phyloP scores from a whole-genome alignment of 2,888 invertebrate species.

The Andrena bucephala region DNA sequence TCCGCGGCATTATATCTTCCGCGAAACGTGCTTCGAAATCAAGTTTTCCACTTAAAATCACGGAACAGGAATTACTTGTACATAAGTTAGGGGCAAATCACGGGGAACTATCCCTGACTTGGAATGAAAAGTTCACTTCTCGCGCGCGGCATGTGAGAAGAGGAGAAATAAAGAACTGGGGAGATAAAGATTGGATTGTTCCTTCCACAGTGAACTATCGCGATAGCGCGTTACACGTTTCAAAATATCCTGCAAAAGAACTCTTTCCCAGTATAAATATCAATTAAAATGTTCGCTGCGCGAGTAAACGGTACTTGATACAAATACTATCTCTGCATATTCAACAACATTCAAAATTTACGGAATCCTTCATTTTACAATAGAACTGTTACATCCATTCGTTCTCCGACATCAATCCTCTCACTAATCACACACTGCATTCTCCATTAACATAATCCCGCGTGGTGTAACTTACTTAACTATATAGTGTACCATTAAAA shows the following conservation, averaged over 20 bases:
- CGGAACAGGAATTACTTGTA: constrained; percentile 55
- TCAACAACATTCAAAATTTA: too few species aligned
- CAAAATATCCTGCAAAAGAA: not conserved
- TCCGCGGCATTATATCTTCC: constrained; percentile 45
- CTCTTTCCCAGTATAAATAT: not conserved
- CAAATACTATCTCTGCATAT: too few species aligned
- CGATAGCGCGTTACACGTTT: not conserved
- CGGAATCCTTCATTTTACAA: too few species aligned
- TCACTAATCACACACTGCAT: too few species aligned
- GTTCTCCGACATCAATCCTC: too few species aligned
- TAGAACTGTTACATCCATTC: too few species aligned
- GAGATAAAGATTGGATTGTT: constrained; percentile 29
- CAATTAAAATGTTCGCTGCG: not conserved
- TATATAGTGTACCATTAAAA: too few species aligned
- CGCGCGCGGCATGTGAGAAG: constrained; percentile 2
- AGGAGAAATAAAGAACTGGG: constrained; percentile 7
- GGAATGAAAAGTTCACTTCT: constrained; percentile 43
- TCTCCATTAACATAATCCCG: too few species aligned
- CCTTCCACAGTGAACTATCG: not conserved
- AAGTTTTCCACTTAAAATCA: constrained; percentile 55
- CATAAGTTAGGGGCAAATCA: constrained; percentile 55
- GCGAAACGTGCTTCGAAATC: constrained; percentile 54
- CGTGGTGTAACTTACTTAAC: too few species aligned
- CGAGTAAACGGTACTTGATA: too few species aligned
- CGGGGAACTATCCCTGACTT: constrained; percentile 33